These are phyloP conservation scores for Ceramica pisi DNA, from an alignment of 2,888 invertebrate species.

Conservation along the genomic window DNA sequence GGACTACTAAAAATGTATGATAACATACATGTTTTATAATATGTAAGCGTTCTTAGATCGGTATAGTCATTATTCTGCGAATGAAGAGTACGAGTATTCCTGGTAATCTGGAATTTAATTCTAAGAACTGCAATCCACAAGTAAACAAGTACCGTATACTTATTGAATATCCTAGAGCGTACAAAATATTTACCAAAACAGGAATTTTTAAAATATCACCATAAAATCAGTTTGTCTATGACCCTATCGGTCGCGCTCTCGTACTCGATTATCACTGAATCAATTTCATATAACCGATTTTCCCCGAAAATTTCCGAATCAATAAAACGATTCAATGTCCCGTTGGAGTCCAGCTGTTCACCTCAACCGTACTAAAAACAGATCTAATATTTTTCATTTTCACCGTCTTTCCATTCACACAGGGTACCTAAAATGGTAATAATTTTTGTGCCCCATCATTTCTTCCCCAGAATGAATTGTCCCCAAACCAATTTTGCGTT, in stretches of 20 bases:
- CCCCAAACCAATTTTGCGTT: slow-evolving; percentile 86
- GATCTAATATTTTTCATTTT: slow-evolving; percentile 59
- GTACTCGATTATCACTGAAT: slow-evolving; percentile 19
- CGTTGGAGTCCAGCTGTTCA: slow-evolving; percentile 52
- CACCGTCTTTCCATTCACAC: slow-evolving; percentile 39
- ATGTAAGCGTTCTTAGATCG: not conserved
- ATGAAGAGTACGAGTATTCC: not conserved
- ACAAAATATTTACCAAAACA: not conserved
- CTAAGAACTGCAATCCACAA: slow-evolving; percentile 1
- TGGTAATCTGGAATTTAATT: not conserved
- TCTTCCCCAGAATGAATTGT: slow-evolving; percentile 80
- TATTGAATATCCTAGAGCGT: not conserved
- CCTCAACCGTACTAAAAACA: slow-evolving; percentile 56
- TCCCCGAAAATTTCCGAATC: slow-evolving; percentile 31
- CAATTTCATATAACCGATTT: slow-evolving; percentile 35
- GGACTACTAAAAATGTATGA: not conserved
- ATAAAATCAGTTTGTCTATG: not conserved
- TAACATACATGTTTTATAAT: not conserved
- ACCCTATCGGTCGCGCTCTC: slow-evolving; percentile 3
- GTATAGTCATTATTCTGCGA: not conserved
- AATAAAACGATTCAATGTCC: slow-evolving; percentile 50
- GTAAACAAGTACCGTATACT: not conserved
- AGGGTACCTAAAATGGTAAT: slow-evolving; percentile 70
- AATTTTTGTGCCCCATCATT: slow-evolving; percentile 79
- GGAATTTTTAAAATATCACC: slow-evolving; percentile 2